Conservation (phyloP, 2,888 invertebrate genomes). For the Aquatica leii region DNA sequence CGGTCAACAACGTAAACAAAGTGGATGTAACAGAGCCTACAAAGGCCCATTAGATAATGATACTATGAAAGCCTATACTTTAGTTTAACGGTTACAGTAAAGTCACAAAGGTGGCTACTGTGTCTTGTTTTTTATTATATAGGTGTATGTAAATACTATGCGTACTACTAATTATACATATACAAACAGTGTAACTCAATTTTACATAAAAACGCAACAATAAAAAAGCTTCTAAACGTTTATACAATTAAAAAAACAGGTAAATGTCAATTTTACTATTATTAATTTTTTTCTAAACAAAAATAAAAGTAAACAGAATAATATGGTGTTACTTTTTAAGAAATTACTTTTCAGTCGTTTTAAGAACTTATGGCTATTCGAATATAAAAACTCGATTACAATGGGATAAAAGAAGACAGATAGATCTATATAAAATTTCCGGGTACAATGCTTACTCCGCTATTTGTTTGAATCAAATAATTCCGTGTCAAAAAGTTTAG, state of each 20-base stretch:
- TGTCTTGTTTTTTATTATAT: slow-evolving; percentile 26
- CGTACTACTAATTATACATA: no score
- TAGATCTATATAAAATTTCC: slow-evolving; percentile 32
- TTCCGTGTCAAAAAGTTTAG: slow-evolving; percentile 31
- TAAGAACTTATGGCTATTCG: slow-evolving; percentile 15
- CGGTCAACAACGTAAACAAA: slow-evolving; percentile 28
- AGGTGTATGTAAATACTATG: no score
- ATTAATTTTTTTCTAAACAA: no score
- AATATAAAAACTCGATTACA: slow-evolving; percentile 34
- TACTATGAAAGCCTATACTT: slow-evolving; percentile 34
- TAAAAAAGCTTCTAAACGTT: no score
- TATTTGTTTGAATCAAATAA: slow-evolving; percentile 36
- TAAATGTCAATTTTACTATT: no score
- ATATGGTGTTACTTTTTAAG: no score
- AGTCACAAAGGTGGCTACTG: slow-evolving; percentile 23
- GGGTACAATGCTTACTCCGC: slow-evolving; percentile 30
- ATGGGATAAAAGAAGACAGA: slow-evolving; percentile 35
- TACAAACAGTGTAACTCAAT: no score
- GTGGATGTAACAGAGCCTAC: slow-evolving; percentile 22
- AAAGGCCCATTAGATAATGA: slow-evolving; percentile 35
- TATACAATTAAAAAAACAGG: no score
- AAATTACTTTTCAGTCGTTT: slow-evolving; percentile 29
- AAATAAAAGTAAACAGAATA: no score
- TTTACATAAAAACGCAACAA: no score
- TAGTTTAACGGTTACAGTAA: slow-evolving; percentile 23